phyloP scores from a whole-genome alignment of 2,113 vertebrate species.

The Perca flavescens region DNA sequence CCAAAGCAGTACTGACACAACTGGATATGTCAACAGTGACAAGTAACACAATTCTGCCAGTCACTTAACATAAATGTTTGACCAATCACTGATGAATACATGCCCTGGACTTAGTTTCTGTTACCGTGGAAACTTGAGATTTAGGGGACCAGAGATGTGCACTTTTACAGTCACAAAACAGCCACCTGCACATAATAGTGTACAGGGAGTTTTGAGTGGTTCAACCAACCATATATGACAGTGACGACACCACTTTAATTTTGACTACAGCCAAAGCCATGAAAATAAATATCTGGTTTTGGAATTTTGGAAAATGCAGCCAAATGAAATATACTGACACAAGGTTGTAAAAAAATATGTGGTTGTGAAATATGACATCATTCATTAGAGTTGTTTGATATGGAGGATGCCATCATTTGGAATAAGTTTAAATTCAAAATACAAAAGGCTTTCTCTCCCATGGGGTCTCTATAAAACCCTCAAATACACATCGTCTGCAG shows the following conservation, averaged over 20 bases:
- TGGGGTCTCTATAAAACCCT: neutral
- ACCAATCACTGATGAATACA: constrained; percentile 73
- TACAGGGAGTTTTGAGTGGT: neutral
- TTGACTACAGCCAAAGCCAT: neutral
- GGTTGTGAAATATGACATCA: neutral
- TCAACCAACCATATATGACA: neutral
- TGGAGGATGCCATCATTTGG: neutral
- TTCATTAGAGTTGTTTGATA: neutral
- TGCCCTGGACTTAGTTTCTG: constrained; percentile 70
- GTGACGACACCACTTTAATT: neutral
- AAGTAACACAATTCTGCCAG: constrained; percentile 41
- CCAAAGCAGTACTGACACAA: neutral
- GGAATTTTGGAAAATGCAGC: constrained; percentile 1
- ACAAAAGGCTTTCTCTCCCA: neutral
- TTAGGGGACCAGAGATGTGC: constrained; percentile 56
- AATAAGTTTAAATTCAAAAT: constrained; percentile 18
- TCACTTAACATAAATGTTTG: constrained; percentile 57
- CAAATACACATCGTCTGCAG: neutral
- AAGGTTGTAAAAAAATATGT: neutral
- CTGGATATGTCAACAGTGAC: constrained; percentile 11
- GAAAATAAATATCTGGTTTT: neutral
- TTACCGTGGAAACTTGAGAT: constrained; percentile 81
- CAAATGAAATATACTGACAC: neutral
- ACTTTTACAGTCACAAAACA: constrained; percentile 51
- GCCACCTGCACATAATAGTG: constrained; percentile 40